Conservation (phyloP, 2,797 vertebrate genomes). For the Steatocranus sp. region DNA sequence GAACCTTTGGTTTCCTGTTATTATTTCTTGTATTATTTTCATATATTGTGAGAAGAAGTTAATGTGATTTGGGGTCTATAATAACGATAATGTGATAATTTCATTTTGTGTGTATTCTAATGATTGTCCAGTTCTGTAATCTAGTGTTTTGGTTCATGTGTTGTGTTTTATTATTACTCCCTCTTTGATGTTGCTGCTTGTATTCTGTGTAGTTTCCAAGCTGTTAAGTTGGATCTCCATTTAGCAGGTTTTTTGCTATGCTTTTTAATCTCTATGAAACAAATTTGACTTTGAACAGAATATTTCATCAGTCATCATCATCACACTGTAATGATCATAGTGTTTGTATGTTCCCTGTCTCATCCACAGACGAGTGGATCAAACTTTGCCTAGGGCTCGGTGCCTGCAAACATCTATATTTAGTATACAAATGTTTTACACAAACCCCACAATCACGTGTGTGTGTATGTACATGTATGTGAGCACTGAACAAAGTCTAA, state of each 20-base stretch:
- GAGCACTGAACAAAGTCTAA: background rate
- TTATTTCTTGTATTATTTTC: background rate
- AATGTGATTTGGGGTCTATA: background rate
- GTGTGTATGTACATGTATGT: background rate
- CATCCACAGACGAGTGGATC: background rate
- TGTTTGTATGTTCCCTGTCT: background rate
- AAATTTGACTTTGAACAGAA: background rate
- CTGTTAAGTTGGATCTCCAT: background rate
- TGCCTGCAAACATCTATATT: background rate
- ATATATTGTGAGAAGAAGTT: background rate
- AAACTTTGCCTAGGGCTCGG: background rate
- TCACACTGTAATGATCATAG: background rate
- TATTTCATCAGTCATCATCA: background rate
- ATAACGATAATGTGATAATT: fast-evolving
- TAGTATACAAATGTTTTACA: background rate
- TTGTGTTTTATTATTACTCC: background rate
- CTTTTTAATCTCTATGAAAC: background rate
- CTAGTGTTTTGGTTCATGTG: background rate
- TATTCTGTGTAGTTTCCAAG: background rate
- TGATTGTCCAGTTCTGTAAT: background rate
- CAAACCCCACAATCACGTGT: background rate
- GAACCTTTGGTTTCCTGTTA: background rate
- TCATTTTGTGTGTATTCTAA: background rate
- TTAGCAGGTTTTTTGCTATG: background rate
- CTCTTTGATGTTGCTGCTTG: background rate